Conservation (phyloP, 2,113 vertebrate genomes). For the Scalopus aquaticus region DNA sequence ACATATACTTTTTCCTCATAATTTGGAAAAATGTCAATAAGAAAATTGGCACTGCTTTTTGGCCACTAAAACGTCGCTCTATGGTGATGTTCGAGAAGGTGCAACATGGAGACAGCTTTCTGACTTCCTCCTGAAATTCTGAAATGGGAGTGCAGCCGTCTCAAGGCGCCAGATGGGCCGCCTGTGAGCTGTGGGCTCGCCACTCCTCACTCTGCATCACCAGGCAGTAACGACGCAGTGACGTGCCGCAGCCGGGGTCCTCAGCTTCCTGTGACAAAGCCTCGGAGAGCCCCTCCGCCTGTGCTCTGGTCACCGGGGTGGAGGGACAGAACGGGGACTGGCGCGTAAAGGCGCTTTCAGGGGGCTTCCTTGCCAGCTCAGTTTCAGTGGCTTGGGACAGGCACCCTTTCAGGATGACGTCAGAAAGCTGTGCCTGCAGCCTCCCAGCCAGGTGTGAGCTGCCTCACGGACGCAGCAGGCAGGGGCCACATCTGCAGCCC, state of each 20-base stretch:
- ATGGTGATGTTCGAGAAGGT: not conserved
- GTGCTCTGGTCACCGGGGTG: not conserved
- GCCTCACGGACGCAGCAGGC: not conserved
- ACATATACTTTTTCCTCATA: not conserved
- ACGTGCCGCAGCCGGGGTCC: not conserved
- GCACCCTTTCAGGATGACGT: not conserved
- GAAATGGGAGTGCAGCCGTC: not conserved
- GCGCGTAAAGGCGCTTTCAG: not conserved
- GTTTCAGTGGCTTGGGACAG: not conserved
- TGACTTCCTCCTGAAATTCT: not conserved
- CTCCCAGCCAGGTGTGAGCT: not conserved
- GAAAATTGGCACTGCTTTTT: not conserved
- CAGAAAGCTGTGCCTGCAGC: not conserved
- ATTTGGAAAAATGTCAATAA: not conserved
- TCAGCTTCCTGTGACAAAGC: not conserved
- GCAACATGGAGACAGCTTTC: not conserved
- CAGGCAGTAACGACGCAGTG: not conserved
- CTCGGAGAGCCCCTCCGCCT: not conserved
- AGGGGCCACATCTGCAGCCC: not conserved
- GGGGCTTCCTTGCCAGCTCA: not conserved
- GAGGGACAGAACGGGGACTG: not conserved
- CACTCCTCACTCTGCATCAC: accelerated
- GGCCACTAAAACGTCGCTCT: not conserved
- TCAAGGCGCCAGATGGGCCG: not conserved
- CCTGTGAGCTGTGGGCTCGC: not conserved